phyloP scores from a whole-genome alignment of 1,140 invertebrate species.

The Papilio glaucus region DNA sequence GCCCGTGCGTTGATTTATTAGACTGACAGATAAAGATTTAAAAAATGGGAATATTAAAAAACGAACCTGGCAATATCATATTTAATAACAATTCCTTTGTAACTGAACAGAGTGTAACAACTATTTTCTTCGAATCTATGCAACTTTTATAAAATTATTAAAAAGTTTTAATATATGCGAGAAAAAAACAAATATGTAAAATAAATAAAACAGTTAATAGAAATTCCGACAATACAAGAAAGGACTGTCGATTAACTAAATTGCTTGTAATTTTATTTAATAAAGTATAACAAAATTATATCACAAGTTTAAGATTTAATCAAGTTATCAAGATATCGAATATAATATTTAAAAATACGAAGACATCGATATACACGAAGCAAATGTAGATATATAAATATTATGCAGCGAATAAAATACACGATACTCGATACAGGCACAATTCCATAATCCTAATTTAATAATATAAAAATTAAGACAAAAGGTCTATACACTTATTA shows the following conservation, averaged over 20 bases:
- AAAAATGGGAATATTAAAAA: slow-evolving; percentile 41
- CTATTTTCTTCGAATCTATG: slow-evolving; percentile 48
- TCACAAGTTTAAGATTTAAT: slow-evolving; percentile 9
- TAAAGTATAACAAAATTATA: neutral
- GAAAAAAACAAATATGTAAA: neutral
- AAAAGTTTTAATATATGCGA: too few relatives aligned
- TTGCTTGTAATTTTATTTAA: neutral
- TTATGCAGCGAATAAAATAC: neutral
- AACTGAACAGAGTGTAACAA: slow-evolving; percentile 70
- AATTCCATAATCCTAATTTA: neutral
- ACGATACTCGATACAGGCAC: neutral
- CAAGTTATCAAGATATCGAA: slow-evolving; percentile 5
- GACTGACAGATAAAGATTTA: neutral
- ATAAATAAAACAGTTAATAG: neutral
- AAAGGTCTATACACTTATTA: neutral
- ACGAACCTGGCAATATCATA: slow-evolving; percentile 61
- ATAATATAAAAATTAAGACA: neutral
- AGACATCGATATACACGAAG: slow-evolving; percentile 10
- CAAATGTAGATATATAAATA: slow-evolving; percentile 5
- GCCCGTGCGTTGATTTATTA: too few relatives aligned
- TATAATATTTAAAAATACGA: slow-evolving; percentile 12
- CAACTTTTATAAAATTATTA: slow-evolving; percentile 43
- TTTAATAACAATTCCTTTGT: slow-evolving; percentile 75
- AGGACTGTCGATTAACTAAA: neutral
- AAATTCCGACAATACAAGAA: neutral